Base-by-base conservation (phyloP, 2,113 vertebrate species). In the Addax nasomaculatus region DNA sequence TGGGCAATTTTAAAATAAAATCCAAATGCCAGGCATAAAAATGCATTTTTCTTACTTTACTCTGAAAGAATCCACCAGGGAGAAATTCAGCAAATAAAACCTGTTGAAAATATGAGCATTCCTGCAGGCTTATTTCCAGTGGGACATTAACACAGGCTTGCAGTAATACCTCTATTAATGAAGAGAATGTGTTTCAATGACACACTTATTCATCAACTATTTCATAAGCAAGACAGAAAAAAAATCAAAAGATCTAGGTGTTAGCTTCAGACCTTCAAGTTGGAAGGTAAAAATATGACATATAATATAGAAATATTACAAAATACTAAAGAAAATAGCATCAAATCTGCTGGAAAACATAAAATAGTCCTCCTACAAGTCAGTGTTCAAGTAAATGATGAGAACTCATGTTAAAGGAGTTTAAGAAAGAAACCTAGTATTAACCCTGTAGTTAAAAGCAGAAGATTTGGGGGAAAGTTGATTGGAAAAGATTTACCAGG, bases 61-160 rank as follows among this genome's bases (percentile, higher is more conserved):
- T 89, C 81, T 85, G 55, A 89, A 98, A 94, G 95, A 95, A 96
- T 85, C 51, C 97, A 98, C 88, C n/a, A 76, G 95, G 95, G 97
- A 97, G 89, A 90, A 89, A 98, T 98, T 98, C 85, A 91, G 73
- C 94, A 96, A 98, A 96, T 97, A 96, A 96, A 98, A 97, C 73
- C 94, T 95, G 78, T 93, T 96, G 97, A 95, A 97, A 97, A 97
- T 91, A 97, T 78, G 83, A 96, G n/a, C 95, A 62, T 91, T 97
- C 89, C 81, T 96, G 81, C 78, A 91, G 89, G 90, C 70, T 89
- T 96, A 78, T 91, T 97, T 98, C 97, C 96, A 97, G 57, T 27
- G 96, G 96, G 96, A 97, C 33, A 45, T 86, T 96, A 97, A 84
- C 51, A 90, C 4, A 23, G 58, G 33, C 76, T 96, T 70, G 30